Evolutionary conservation across 2,113 vertebrate genomes (phyloP).

Genomic region (Oryzias woworae): DNA sequence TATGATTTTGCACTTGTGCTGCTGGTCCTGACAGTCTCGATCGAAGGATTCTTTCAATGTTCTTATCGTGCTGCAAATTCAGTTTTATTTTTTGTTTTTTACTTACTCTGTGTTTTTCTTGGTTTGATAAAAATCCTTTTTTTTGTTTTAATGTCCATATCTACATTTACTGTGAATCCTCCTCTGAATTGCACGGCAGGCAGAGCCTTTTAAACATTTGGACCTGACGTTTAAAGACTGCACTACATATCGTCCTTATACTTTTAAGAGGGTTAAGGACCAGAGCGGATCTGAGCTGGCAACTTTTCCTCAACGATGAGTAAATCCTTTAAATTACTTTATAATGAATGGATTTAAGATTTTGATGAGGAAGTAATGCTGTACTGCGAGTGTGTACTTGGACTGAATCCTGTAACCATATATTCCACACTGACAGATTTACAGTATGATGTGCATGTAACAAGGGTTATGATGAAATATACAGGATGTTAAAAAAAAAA

Average conservation of each 20-base stretch:
- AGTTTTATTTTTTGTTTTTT: not conserved
- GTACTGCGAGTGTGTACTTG: conserved; percentile 47
- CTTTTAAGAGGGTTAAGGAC: conserved; percentile 40
- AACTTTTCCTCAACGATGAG: conserved; percentile 50
- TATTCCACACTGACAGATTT: conserved; percentile 61
- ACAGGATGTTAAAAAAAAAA: conserved; percentile 16
- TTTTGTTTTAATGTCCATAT: not conserved
- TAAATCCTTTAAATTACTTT: conserved; percentile 59
- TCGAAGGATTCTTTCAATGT: too few relatives aligned
- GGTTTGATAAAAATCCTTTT: not conserved
- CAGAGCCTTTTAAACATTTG: conserved; percentile 6
- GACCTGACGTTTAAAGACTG: conserved; percentile 9
- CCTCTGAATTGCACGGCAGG: not conserved
- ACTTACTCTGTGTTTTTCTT: not conserved
- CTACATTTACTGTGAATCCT: too few relatives aligned
- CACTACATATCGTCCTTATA: conserved; percentile 16
- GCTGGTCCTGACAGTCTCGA: too few relatives aligned
- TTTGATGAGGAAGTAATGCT: conserved; percentile 38
- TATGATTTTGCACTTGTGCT: too few relatives aligned
- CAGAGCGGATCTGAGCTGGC: conserved; percentile 49
- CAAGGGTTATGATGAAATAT: conserved; percentile 23
- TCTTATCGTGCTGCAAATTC: too few relatives aligned
- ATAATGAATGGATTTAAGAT: conserved; percentile 33
- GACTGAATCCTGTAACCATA: conserved; percentile 40
- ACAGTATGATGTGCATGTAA: conserved; percentile 41